These are phyloP conservation scores for Zaprionus capensis DNA, from an alignment of 1,140 invertebrate species.

Conservation along the genomic window DNA sequence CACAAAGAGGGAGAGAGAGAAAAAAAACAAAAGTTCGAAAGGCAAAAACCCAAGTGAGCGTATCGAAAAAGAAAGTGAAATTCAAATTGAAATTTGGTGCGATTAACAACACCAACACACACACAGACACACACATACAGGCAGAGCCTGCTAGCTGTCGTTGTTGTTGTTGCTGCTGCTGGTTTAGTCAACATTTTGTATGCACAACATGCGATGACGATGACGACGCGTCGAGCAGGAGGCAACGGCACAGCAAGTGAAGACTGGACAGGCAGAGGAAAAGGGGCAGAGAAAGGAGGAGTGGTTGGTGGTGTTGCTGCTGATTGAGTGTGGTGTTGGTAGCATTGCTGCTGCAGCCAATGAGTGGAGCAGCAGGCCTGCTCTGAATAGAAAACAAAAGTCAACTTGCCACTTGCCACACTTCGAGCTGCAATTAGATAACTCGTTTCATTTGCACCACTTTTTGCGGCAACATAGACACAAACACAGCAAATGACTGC, in stretches of 20 bases:
- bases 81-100: conserved; percentile 83
- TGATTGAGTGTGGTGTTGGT: neutral
- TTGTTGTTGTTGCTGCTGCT: conserved; percentile 14
- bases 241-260: neutral
- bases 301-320: neutral
- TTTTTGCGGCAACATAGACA: conserved; percentile 48
- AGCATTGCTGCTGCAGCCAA: neutral
- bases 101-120: conserved; percentile 70
- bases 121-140: conserved; percentile 42
- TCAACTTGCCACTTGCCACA: conserved; percentile 80
- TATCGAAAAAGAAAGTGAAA: conserved; percentile 84
- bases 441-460: conserved; percentile 81
- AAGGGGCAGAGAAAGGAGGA: neutral
- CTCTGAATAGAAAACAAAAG: conserved; percentile 79
- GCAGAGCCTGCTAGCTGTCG: conserved; percentile 26
- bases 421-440: conserved; percentile 78
- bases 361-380: conserved; percentile 36
- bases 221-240: conserved; percentile 7
- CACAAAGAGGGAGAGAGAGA: conserved; percentile 12
- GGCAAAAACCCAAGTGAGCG: conserved; percentile 81
- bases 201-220: conserved; percentile 66
- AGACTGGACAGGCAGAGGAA: neutral
- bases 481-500: conserved; percentile 70
- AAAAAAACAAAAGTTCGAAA: conserved; percentile 73
- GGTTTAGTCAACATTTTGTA: conserved; percentile 71